A percentile compares a stretch with the other conserved stretches of the same genome.
phyloP scores from a whole-genome alignment of 1,140 invertebrate species.

The Medauroidea extradentata region DNA sequence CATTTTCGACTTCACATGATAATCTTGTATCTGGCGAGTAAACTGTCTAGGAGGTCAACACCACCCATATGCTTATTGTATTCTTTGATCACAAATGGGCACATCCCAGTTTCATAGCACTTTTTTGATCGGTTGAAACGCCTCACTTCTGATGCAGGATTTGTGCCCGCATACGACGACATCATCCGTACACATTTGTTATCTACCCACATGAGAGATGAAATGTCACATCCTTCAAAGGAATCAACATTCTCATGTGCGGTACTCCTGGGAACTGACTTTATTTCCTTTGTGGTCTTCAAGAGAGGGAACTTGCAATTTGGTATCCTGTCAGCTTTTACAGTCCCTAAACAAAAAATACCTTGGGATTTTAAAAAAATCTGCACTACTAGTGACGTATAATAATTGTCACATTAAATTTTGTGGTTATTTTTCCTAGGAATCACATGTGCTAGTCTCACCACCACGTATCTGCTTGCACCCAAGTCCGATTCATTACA shows the following conservation, averaged over 20 bases:
- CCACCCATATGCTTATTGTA: conserved; percentile 50
- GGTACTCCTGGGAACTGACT: no score
- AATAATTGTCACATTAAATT: conserved; percentile 30
- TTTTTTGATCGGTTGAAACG: neutral
- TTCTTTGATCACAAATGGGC: conserved; percentile 41
- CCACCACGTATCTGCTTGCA: conserved; percentile 18
- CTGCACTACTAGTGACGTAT: conserved; percentile 28
- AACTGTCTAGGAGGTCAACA: conserved; percentile 42
- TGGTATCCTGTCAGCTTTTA: conserved; percentile 8
- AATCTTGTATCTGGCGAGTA: conserved; percentile 43
- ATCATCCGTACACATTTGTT: no score
- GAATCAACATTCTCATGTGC: no score
- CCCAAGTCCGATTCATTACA: conserved; percentile 20
- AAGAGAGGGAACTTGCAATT: no score
- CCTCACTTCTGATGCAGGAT: no score
- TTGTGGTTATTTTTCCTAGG: conserved; percentile 14
- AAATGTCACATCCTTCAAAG: no score
- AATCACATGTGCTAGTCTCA: conserved; percentile 15
- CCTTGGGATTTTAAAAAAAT: conserved; percentile 27
- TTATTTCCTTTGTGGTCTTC: no score
- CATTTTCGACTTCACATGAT: conserved; percentile 42
- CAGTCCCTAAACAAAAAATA: conserved; percentile 23
- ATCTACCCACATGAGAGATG: no score
- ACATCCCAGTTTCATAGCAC: conserved; percentile 15
- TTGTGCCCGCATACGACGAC: no score